Base-by-base conservation (phyloP, 1,140 invertebrate species). In the Geopemphigus sp. region DNA sequence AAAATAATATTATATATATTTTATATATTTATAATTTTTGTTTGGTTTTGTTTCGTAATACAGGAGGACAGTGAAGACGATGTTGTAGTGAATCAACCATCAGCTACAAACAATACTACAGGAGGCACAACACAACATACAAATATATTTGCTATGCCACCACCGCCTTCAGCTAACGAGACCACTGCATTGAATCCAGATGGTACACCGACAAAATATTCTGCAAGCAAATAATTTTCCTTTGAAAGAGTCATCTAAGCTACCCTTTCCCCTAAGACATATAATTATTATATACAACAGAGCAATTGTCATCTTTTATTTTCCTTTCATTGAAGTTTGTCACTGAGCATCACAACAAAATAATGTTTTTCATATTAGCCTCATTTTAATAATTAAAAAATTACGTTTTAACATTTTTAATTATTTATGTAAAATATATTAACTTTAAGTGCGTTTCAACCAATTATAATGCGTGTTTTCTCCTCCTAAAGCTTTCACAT, bases 101-200 rank as follows among this genome's bases (percentile, higher is more conserved):
- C 74, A 12, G 47, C 74, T 24, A 78, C 74, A 29, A 78, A 78
- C n/a, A 59, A 59, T 76, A 54, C 70, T 73, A n/a, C 24, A 0
- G 54, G 54, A 47, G 54, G 54, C 4, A 24, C 54, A 56, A 3
- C 32, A 78, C 54, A 59, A 14, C 29, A 45, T 11, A 78, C n/a
- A 1, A 76, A 32, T 11, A 57, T 61, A 5, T 59, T 78, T 24
- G 74, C 74, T 11, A 78, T 78, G 74, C 74, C 74, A 26, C 74
- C 74, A 59, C 74, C 74, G 5, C 11, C 56, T 24, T 61, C 74
- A 14, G 74, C 56, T 17, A 78, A 78, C 19, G 74, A 78, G 22
- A 78, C 74, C 3, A 78, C 74, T 50, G 74, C 74, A 78, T 47
- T 78, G 24, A 78, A 78, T 78, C 74, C 74, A 19, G 74, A 78